Evolutionary conservation across 2,797 vertebrate genomes (phyloP).

Genomic region (Cyclura pinguis): DNA sequence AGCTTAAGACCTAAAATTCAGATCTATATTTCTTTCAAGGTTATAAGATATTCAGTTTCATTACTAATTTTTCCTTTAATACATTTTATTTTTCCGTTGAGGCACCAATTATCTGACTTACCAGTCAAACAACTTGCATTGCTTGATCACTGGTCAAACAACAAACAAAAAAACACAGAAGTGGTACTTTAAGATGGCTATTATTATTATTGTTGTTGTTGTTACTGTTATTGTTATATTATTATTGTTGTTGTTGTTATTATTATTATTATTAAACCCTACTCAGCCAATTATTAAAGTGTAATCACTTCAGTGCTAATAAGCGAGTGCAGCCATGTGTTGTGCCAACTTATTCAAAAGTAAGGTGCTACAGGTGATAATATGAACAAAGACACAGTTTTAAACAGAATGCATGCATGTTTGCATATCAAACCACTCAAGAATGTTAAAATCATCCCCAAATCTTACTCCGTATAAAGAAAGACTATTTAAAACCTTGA

Average conservation of each 20-base stretch:
- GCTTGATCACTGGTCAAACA: too few relatives aligned
- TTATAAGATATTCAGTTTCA: not conserved
- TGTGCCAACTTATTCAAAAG: not conserved
- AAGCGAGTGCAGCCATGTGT: not conserved
- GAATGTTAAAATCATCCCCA: conserved; percentile 3
- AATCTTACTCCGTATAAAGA: not conserved
- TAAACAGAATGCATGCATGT: conserved; percentile 18
- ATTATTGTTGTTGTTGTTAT: too few relatives aligned
- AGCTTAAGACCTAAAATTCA: conserved; percentile 6
- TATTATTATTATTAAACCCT: not conserved
- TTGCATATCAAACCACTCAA: not conserved
- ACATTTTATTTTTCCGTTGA: not conserved
- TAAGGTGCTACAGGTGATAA: conserved; percentile 4
- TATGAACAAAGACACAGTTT: conserved; percentile 25
- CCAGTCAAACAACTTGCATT: not conserved
- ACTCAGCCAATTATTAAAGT: not conserved
- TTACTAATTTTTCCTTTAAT: conserved; percentile 35
- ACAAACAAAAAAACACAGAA: not conserved
- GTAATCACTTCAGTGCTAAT: not conserved
- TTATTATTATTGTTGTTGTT: too few relatives aligned
- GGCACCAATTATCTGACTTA: not conserved
- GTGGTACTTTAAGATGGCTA: not conserved
- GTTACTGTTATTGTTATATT: too few relatives aligned
- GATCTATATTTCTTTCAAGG: conserved; percentile 33
- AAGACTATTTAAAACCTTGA: conserved; percentile 11